phyloP scores from a whole-genome alignment of 2,113 vertebrate genomes.

The Origma solitaria region DNA sequence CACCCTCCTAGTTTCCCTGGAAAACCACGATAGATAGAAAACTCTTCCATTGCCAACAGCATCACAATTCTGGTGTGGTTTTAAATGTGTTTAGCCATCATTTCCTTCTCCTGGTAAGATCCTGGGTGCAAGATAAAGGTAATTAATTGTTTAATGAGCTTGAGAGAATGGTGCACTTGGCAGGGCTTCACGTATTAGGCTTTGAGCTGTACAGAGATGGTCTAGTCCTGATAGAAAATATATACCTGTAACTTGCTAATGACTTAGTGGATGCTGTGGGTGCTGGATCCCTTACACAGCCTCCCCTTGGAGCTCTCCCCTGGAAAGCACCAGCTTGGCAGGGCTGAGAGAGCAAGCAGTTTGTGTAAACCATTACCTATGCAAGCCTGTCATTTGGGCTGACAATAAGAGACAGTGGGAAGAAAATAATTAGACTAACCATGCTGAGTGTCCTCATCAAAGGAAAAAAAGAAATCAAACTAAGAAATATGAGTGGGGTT shows the following conservation, averaged over 20 bases:
- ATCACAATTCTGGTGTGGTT: neutral
- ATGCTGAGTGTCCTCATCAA: slow-evolving; percentile 9
- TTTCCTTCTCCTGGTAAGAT: neutral
- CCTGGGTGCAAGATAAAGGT: neutral
- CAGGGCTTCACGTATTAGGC: neutral
- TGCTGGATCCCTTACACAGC: neutral
- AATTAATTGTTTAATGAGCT: neutral
- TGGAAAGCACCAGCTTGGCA: neutral
- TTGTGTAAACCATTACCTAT: neutral
- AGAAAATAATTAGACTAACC: slow-evolving; percentile 52
- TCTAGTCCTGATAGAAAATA: neutral
- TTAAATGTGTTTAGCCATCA: neutral
- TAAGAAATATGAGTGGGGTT: neutral
- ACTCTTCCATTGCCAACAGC: neutral
- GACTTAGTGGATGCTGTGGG: neutral
- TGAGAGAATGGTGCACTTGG: neutral
- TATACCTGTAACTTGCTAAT: neutral
- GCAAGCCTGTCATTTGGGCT: slow-evolving; percentile 23
- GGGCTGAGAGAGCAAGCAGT: neutral
- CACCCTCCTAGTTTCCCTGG: neutral
- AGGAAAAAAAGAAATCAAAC: slow-evolving; percentile 2
- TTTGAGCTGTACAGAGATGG: neutral
- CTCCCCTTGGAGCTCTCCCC: neutral
- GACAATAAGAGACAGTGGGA: neutral
- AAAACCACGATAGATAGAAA: neutral